Evolutionary conservation across 2,888 invertebrate genomes (phyloP), one percentile per base, ranked within the genome.

Genomic region (Lottia gigantea): DNA sequence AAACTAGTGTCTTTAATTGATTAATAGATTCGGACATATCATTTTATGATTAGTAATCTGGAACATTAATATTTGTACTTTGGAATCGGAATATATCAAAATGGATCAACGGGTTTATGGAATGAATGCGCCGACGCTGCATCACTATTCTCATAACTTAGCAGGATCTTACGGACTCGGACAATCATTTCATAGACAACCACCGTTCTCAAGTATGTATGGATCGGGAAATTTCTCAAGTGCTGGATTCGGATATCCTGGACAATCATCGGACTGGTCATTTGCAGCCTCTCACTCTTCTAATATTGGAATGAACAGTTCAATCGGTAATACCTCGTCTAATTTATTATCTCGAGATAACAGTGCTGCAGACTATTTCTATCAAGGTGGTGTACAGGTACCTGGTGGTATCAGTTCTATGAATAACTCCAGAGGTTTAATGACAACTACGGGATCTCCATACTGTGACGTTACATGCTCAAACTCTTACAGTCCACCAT

Each of bases 31-130:
- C 40, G 40, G 40, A 40, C 40, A 40, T 31, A 31, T 40, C 7
- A 40, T 1, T 40, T 11, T 40, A 40, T 40, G 40, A 40, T 40
- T 40, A 40, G 7, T 40, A 1, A 8, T 40, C 11, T 40, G 40
- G 40, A 40, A 40, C 40, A 40, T 40, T 40, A 40, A 40, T 40
- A 40, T 40, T 40, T 40, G 40, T 3, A 40, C 40, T 40, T 40
- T 6, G 7, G 0, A 40, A 40, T 40, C 7, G 40, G 40, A 40
- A 40, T 40, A 31, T 31, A 40, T 40, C 11, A 40, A 70, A 71
- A 80, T 80, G 80, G 78, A 79, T 68, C 78, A 78, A 72, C 72
- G 75, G 46, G 66, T 80, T 45, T 80, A 80, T 71, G 77, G 80
- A 40, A 78, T 80, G 76, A 80, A 77, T 74, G 76, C 79, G 46